Conservation (phyloP, 2,797 vertebrate species). For the Melanitta fusca region DNA sequence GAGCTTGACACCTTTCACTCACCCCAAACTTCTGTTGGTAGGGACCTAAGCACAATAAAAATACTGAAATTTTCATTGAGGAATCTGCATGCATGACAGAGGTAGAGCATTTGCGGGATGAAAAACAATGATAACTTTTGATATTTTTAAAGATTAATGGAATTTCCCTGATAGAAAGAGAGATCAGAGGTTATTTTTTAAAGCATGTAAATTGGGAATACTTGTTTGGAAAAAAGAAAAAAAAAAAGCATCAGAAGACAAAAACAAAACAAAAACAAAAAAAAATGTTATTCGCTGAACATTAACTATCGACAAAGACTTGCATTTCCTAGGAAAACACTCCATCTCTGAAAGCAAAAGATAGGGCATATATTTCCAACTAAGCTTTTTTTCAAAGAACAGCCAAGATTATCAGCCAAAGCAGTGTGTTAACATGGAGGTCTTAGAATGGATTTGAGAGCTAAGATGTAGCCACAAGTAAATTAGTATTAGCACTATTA, state of each 20-base stretch:
- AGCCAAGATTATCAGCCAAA: neutral
- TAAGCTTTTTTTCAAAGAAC: neutral
- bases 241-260: too few species aligned
- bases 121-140: neutral
- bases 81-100: rapidly evolving
- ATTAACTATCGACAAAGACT: neutral
- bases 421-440: neutral
- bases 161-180: neutral
- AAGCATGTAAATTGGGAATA: neutral
- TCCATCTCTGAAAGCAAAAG: neutral
- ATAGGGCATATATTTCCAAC: neutral
- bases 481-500: neutral
- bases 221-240: neutral
- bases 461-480: neutral
- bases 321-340: neutral
- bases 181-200: neutral
- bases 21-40: neutral
- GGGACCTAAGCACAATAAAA: neutral
- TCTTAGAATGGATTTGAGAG: neutral
- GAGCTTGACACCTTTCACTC: neutral
- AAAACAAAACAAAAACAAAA: too few species aligned
- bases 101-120: neutral
- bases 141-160: neutral
- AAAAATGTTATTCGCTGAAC: neutral
- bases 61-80: neutral